phyloP scores from a whole-genome alignment of 2,888 invertebrate genomes.

The Polietes domitor region DNA sequence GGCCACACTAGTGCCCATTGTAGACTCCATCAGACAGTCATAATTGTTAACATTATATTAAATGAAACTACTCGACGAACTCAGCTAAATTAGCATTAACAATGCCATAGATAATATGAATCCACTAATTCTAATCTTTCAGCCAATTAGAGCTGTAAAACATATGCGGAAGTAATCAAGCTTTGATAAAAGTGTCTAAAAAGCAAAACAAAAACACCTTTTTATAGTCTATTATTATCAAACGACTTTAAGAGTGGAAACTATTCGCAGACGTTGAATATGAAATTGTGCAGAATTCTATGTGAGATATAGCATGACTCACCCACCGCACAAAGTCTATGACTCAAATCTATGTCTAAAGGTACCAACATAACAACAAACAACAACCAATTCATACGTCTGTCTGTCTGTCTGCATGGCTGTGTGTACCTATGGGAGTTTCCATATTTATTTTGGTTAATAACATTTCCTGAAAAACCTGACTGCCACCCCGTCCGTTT shows the following conservation, averaged over 20 bases:
- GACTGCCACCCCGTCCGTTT: not conserved
- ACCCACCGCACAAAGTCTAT: not conserved
- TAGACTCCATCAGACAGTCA: no score
- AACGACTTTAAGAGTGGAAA: slow-evolving; percentile 2
- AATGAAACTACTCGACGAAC: no score
- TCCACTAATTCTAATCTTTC: no score
- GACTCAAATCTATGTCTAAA: not conserved
- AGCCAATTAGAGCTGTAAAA: no score
- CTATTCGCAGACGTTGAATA: not conserved
- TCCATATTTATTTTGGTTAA: no score
- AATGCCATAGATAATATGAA: no score
- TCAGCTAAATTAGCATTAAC: no score
- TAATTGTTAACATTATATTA: no score
- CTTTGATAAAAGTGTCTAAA: slow-evolving; percentile 3
- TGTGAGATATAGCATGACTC: slow-evolving; percentile 8
- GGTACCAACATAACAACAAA: not conserved
- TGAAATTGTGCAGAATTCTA: not conserved
- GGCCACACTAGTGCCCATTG: no score
- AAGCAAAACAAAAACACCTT: not conserved
- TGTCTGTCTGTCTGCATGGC: no score
- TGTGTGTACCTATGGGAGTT: no score
- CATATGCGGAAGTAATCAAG: slow-evolving; percentile 10
- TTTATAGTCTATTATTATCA: not conserved
- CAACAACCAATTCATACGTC: not conserved
- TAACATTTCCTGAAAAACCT: not conserved